Percentiles rank a stretch among this genome's conserved stretches.
Evolutionary conservation across 2,888 invertebrate genomes (phyloP).

Genomic region (Ariolimax columbianus): DNA sequence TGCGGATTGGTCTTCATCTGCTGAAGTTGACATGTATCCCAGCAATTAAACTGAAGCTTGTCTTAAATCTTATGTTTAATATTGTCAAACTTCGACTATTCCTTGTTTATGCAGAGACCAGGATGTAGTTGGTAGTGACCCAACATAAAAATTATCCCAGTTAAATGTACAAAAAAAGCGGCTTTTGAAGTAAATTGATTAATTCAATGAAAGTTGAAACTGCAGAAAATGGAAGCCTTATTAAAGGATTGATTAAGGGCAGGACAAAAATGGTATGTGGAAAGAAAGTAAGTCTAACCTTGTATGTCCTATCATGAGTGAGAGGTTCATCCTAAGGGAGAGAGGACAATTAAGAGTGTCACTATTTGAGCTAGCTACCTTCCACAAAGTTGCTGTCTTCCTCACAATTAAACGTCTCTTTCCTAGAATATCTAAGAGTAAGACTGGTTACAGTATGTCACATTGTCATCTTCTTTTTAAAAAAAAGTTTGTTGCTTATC

Average conservation of each 20-base stretch:
- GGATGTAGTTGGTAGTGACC: too few relatives aligned
- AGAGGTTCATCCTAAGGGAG: constrained; percentile 52
- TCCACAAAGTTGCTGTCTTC: not conserved
- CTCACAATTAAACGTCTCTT: not conserved
- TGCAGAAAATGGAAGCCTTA: not conserved
- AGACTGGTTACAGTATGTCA: too few relatives aligned
- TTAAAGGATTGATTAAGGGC: not conserved
- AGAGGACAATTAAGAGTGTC: constrained; percentile 25
- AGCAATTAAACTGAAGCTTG: too few relatives aligned
- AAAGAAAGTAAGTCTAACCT: constrained; percentile 32
- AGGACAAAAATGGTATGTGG: constrained; percentile 11
- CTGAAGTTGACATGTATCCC: too few relatives aligned
- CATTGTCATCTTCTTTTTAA: too few relatives aligned
- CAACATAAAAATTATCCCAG: too few relatives aligned
- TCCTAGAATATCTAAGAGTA: too few relatives aligned
- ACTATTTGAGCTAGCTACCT: not conserved
- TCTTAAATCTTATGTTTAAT: too few relatives aligned
- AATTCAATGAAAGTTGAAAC: not conserved
- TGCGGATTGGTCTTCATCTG: too few relatives aligned
- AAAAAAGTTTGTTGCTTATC: too few relatives aligned
- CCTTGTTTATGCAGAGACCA: too few relatives aligned
- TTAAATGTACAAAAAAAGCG: not conserved
- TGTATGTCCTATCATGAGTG: constrained; percentile 24
- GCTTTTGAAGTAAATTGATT: not conserved
- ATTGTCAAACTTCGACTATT: too few relatives aligned